Evolutionary conservation across 2,113 vertebrate genomes (phyloP).

Genomic region (Andinoacara biseriatus): DNA sequence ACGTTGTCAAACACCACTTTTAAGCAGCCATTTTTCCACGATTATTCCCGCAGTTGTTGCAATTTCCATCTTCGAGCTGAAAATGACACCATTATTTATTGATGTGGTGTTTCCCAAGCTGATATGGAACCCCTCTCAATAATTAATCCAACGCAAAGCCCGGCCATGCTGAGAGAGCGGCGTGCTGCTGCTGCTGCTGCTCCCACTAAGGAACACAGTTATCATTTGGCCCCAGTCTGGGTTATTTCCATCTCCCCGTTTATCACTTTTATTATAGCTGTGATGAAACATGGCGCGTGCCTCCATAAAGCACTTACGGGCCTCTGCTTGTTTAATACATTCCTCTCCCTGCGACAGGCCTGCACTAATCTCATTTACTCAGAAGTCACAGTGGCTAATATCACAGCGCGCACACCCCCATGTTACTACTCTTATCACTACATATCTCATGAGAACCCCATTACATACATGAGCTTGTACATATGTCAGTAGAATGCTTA

Average conservation of each 20-base stretch:
- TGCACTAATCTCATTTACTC: constrained; percentile 61
- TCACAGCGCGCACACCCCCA: constrained; percentile 7
- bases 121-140: constrained; percentile 78
- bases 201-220: constrained; percentile 41
- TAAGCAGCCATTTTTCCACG: constrained; percentile 39
- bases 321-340: constrained; percentile 67
- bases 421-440: background rate
- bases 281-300: constrained; percentile 55
- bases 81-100: constrained; percentile 78
- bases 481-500: background rate
- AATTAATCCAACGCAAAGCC: constrained; percentile 68
- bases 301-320: constrained; percentile 59
- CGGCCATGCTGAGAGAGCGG: constrained; percentile 20
- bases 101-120: constrained; percentile 75
- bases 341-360: constrained; percentile 51
- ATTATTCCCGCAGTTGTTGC: constrained; percentile 50
- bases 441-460: background rate
- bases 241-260: constrained; percentile 66
- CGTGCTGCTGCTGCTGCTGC: constrained; percentile 34
- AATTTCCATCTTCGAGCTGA: constrained; percentile 59
- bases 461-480: constrained; percentile 12
- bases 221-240: constrained; percentile 61
- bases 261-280: constrained; percentile 75
- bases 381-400: constrained; percentile 56
- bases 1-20: background rate